Evolutionary conservation across 2,888 invertebrate genomes (phyloP).

Genomic region (Cacoxenus indagator): DNA sequence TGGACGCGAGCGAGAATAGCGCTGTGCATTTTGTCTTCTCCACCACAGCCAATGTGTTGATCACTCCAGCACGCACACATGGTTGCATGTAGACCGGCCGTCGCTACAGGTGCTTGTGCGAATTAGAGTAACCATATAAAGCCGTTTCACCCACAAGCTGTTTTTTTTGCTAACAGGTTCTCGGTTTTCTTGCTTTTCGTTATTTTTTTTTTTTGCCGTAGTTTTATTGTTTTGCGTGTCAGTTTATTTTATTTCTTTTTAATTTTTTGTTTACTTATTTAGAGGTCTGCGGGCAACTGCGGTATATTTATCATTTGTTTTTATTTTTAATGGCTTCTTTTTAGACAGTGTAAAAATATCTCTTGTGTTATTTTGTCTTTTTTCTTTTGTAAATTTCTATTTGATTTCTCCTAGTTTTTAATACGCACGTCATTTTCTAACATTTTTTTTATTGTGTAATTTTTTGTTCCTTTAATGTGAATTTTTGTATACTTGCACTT

Average conservation of each 20-base stretch:
- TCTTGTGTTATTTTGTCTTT: slow-evolving; percentile 44
- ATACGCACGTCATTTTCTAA: slow-evolving; percentile 32
- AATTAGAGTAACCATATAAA: too few relatives aligned
- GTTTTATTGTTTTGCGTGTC: neutral
- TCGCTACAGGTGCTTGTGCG: too few relatives aligned
- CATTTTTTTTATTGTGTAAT: slow-evolving; percentile 25
- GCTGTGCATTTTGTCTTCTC: too few relatives aligned
- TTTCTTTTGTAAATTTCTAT: slow-evolving; percentile 24
- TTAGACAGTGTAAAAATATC: slow-evolving; percentile 19
- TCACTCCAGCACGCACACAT: too few relatives aligned
- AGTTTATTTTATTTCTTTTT: slow-evolving; percentile 31
- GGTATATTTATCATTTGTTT: slow-evolving; percentile 54
- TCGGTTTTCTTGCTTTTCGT: neutral
- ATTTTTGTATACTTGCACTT: slow-evolving; percentile 17
- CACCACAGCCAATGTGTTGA: too few relatives aligned
- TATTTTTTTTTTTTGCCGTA: neutral
- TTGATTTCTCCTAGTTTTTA: slow-evolving; percentile 36
- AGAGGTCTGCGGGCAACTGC: slow-evolving; percentile 59
- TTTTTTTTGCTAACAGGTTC: neutral
- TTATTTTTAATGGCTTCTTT: slow-evolving; percentile 50
- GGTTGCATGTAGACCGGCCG: too few relatives aligned
- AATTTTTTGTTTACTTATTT: slow-evolving; percentile 39
- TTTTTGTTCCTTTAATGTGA: slow-evolving; percentile 28
- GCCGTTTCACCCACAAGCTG: too few relatives aligned
- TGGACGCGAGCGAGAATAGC: too few relatives aligned